phyloP scores from a whole-genome alignment of 2,797 vertebrate genomes.

The Bradypus variegatus region DNA sequence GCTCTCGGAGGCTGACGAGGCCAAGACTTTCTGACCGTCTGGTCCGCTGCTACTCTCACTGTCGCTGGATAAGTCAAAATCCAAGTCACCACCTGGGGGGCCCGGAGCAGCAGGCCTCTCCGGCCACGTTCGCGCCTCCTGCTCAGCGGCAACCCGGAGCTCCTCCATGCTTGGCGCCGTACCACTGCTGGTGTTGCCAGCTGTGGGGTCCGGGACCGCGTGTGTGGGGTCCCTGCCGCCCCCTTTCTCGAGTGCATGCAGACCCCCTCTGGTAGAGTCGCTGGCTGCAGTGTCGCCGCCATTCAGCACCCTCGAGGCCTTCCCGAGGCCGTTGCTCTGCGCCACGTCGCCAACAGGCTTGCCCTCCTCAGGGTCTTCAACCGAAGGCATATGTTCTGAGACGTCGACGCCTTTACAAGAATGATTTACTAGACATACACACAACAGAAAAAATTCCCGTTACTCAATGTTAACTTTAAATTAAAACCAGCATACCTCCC shows the following conservation, averaged over 20 bases:
- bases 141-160: constrained; percentile 52
- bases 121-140: constrained; percentile 53
- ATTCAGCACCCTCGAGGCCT: constrained; percentile 73
- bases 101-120: constrained; percentile 60
- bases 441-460: neutral
- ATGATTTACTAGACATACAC: constrained; percentile 70
- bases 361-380: constrained; percentile 66
- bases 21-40: constrained; percentile 68
- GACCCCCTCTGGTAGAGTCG: constrained; percentile 67
- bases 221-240: constrained; percentile 60
- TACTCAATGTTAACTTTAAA: neutral
- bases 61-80: constrained; percentile 93
- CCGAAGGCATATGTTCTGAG: constrained; percentile 64
- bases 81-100: constrained; percentile 76
- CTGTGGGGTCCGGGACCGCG: constrained; percentile 31
- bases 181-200: constrained; percentile 50
- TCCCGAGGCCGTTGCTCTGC: constrained; percentile 85
- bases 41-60: constrained; percentile 81
- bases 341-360: constrained; percentile 65
- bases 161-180: constrained; percentile 56
- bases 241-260: constrained; percentile 66
- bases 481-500: neutral
- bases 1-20: constrained; percentile 65
- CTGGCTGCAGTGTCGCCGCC: constrained; percentile 60
- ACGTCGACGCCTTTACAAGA: constrained; percentile 71